A percentile compares a stretch with the other conserved stretches of the same genome.
Evolutionary conservation across 2,888 invertebrate species (phyloP).

Genomic region (Cepaea hortensis): DNA sequence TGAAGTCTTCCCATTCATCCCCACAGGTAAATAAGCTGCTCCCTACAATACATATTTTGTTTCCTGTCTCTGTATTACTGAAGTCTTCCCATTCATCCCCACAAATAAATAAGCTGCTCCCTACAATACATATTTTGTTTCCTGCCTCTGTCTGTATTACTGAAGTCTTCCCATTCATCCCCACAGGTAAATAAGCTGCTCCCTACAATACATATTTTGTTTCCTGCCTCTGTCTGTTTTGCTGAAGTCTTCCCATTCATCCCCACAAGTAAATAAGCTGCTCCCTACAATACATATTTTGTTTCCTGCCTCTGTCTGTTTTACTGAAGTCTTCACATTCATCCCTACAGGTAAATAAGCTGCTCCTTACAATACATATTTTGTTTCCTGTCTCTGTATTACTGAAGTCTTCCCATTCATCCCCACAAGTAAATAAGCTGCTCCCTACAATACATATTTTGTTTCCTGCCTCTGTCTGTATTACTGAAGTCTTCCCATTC

Average conservation of each 20-base stretch:
- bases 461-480: too few relatives aligned
- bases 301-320: too few relatives aligned
- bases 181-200: slow-evolving; percentile 38
- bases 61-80: too few relatives aligned
- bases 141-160: too few relatives aligned
- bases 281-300: slow-evolving; percentile 11
- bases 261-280: background rate
- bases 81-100: background rate
- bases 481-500: background rate
- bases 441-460: slow-evolving; percentile 11
- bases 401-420: background rate
- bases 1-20: background rate
- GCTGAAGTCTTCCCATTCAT: background rate
- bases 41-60: slow-evolving; percentile 31
- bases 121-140: slow-evolving; percentile 3
- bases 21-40: slow-evolving; percentile 38
- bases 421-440: background rate
- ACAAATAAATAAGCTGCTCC: background rate
- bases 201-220: slow-evolving; percentile 31
- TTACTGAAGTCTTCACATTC: background rate
- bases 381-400: too few relatives aligned
- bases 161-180: background rate
- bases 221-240: too few relatives aligned
- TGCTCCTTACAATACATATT: slow-evolving; percentile 28
- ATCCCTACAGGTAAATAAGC: slow-evolving; percentile 34